These are phyloP conservation scores for Euplexia lucipara DNA, from an alignment of 2,888 invertebrate genomes.

Conservation along the genomic window DNA sequence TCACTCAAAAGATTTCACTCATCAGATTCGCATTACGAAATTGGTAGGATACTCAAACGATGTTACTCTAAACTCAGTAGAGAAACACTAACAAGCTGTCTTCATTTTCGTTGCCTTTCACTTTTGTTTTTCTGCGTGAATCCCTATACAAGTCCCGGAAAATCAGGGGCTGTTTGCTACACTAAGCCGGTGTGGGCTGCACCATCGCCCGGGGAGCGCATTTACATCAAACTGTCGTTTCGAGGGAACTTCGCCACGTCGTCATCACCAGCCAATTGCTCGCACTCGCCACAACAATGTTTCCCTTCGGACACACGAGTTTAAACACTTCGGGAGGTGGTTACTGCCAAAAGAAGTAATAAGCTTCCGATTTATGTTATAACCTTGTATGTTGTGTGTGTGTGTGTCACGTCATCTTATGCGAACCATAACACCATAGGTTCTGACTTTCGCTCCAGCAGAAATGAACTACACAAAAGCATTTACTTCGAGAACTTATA, in stretches of 20 bases:
- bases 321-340: conserved; percentile 17
- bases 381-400: too few relatives aligned
- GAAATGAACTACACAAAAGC: conserved; percentile 10
- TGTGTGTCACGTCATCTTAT: not conserved
- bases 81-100: not conserved
- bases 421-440: not conserved
- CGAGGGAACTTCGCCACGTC: conserved; percentile 69
- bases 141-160: conserved; percentile 24
- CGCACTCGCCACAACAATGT: conserved; percentile 60
- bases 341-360: conserved; percentile 11
- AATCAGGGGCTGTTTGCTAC: conserved; percentile 45
- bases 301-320: conserved; percentile 65
- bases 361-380: conserved; percentile 16
- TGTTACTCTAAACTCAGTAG: not conserved
- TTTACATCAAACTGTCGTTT: conserved; percentile 88
- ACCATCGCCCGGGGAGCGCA: conserved; percentile 73
- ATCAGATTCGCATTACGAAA: too few relatives aligned
- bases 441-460: not conserved
- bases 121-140: conserved; percentile 27
- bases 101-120: conserved; percentile 6
- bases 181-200: conserved; percentile 59
- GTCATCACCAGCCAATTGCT: conserved; percentile 69
- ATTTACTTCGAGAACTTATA: conserved; percentile 38
- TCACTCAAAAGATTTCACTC: too few relatives aligned
- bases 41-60: not conserved